Evolutionary conservation across 1,140 invertebrate genomes (phyloP).

Genomic region (Hylyphantes graminicola): DNA sequence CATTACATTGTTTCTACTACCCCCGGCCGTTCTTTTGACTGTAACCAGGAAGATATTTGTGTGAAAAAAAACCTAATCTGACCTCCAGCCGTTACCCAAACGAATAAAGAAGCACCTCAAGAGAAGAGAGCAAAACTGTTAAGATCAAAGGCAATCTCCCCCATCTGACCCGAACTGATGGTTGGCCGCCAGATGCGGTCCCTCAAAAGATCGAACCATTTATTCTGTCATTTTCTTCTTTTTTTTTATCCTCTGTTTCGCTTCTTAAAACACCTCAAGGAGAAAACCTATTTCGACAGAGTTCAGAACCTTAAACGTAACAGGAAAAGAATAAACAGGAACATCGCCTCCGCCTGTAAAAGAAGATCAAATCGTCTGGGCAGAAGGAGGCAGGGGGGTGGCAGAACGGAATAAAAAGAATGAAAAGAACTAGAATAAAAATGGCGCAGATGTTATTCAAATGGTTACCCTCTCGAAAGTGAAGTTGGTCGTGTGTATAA

Average conservation of each 20-base stretch:
- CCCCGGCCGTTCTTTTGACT: too few relatives aligned
- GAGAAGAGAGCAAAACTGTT: not conserved
- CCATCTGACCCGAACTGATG: slow-evolving; percentile 25
- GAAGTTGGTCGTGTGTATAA: slow-evolving; percentile 30
- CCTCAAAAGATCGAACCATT: not conserved
- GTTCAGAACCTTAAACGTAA: slow-evolving; percentile 48
- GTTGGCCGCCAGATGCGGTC: slow-evolving; percentile 34
- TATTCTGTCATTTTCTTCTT: slow-evolving; percentile 15
- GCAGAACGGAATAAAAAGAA: not conserved
- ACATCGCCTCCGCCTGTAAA: slow-evolving; percentile 19
- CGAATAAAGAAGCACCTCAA: slow-evolving; percentile 11
- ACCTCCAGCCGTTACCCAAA: not conserved
- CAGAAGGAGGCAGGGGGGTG: not conserved
- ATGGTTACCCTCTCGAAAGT: slow-evolving; percentile 23
- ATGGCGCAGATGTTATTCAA: slow-evolving; percentile 56
- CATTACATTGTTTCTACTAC: too few relatives aligned
- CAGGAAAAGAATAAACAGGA: slow-evolving; percentile 37
- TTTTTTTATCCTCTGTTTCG: slow-evolving; percentile 36
- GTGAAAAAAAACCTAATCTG: slow-evolving; percentile 20
- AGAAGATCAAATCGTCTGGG: slow-evolving; percentile 49
- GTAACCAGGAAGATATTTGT: too few relatives aligned
- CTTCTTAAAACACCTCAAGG: slow-evolving; percentile 47
- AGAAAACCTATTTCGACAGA: slow-evolving; percentile 55
- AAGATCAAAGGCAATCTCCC: slow-evolving; percentile 37
- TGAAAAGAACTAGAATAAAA: not conserved